phyloP scores from a whole-genome alignment of 2,888 invertebrate genomes.

The Lasioglossum morio region DNA sequence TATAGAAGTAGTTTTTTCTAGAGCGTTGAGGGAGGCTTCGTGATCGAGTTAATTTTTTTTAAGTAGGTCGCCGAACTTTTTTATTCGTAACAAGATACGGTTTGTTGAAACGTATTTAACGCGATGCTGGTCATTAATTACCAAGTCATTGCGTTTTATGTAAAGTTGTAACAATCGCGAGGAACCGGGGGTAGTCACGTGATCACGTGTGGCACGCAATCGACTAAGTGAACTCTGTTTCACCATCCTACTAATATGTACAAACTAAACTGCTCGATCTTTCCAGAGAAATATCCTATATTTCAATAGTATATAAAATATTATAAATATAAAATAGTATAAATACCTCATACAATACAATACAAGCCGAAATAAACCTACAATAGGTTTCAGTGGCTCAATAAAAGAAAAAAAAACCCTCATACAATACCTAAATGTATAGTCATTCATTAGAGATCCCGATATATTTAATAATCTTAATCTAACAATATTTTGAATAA shows the following conservation, averaged over 20 bases:
- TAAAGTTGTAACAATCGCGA: background rate
- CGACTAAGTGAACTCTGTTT: background rate
- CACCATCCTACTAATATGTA: background rate
- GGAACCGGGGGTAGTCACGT: background rate
- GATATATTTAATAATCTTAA: too few species aligned
- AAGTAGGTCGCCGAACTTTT: constrained; percentile 2
- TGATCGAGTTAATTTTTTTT: constrained; percentile 7
- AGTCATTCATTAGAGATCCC: too few species aligned
- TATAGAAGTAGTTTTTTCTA: background rate
- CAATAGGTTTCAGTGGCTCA: too few species aligned
- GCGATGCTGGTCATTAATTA: constrained; percentile 11
- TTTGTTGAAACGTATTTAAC: background rate
- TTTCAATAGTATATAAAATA: too few species aligned
- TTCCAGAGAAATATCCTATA: background rate
- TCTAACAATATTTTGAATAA: too few species aligned
- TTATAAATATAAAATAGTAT: too few species aligned
- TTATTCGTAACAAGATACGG: constrained; percentile 6
- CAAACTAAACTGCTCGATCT: background rate
- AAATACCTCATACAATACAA: too few species aligned
- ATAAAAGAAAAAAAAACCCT: too few species aligned
- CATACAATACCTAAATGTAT: too few species aligned
- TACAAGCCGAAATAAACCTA: too few species aligned
- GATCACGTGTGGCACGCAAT: constrained; percentile 12
- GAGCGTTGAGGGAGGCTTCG: background rate
- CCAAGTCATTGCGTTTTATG: constrained; percentile 8